Percentiles rank a stretch among this genome's conserved stretches.
phyloP scores from a whole-genome alignment of 2,113 vertebrate species.

The Pedionomus torquatus region DNA sequence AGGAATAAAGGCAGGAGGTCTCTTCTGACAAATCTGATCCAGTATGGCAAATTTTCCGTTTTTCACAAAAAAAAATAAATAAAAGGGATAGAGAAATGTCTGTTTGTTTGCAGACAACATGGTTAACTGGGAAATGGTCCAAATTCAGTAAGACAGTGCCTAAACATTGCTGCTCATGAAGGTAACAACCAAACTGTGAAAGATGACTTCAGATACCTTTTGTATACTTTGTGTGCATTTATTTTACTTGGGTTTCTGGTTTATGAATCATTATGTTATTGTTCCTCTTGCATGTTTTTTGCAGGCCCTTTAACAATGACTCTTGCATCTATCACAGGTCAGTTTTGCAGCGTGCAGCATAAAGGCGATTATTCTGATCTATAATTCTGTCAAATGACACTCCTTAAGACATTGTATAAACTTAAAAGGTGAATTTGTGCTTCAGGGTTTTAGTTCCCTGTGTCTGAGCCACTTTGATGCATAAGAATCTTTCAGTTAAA shows the following conservation, averaged over 20 bases:
- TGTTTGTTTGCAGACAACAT: neutral
- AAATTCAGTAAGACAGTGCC: neutral
- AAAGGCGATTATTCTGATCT: slow-evolving; percentile 19
- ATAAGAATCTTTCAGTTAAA: neutral
- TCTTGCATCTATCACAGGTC: slow-evolving; percentile 6
- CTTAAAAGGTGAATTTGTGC: slow-evolving; percentile 9
- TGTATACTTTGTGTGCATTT: neutral
- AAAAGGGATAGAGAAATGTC: fast-evolving
- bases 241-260: neutral
- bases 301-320: neutral
- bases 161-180: neutral
- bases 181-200: neutral
- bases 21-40: neutral
- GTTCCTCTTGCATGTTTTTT: slow-evolving; percentile 25
- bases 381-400: neutral
- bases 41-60: neutral
- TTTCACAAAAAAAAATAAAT: neutral
- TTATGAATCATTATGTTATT: neutral
- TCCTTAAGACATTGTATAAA: neutral
- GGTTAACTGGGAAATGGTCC: neutral
- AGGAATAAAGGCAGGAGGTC: neutral
- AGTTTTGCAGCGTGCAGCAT: neutral
- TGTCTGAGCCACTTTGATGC: neutral
- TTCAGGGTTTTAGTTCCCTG: neutral
- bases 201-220: neutral